A percentile compares a stretch with the other conserved stretches of the same genome.
Evolutionary conservation across 2,113 vertebrate species (phyloP).

Genomic region (Podarcis muralis): DNA sequence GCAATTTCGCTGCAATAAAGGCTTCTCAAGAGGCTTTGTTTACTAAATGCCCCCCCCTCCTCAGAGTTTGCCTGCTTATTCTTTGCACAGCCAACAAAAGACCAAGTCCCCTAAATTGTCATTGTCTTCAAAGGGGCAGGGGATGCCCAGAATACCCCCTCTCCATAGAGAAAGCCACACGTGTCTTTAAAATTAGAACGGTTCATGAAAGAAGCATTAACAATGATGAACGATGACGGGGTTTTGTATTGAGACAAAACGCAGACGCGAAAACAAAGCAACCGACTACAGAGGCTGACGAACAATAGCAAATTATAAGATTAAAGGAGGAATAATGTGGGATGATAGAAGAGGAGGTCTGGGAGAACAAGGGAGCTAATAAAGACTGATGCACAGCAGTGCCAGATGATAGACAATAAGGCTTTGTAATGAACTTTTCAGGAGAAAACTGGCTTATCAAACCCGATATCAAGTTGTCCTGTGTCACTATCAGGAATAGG

Average conservation of each 20-base stretch:
- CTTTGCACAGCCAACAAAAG: not conserved
- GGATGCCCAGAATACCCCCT: not conserved
- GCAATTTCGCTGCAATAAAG: not conserved
- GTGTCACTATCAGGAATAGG: slow-evolving; percentile 9
- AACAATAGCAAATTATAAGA: slow-evolving; percentile 38
- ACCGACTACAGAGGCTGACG: not conserved
- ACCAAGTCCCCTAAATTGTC: slow-evolving; percentile 31
- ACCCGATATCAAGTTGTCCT: slow-evolving; percentile 29
- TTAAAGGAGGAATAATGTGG: slow-evolving; percentile 19
- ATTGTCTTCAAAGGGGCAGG: slow-evolving; percentile 16
- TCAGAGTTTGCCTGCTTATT: not conserved
- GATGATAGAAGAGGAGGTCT: not conserved
- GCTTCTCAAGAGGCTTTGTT: not conserved
- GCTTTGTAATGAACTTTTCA: slow-evolving; percentile 27
- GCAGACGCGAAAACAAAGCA: slow-evolving; percentile 12
- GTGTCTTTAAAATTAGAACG: slow-evolving; percentile 33
- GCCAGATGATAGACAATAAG: slow-evolving; percentile 4
- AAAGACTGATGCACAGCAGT: slow-evolving; percentile 15
- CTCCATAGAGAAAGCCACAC: slow-evolving; percentile 21
- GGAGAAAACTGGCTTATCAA: slow-evolving; percentile 26
- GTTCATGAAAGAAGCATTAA: slow-evolving; percentile 26
- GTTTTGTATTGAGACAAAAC: slow-evolving; percentile 32
- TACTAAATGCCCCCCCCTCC: not conserved
- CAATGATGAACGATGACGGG: not conserved
- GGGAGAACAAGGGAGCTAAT: slow-evolving; percentile 20